Percentiles rank a stretch among this genome's conserved stretches.
Evolutionary conservation across 2,113 vertebrate genomes (phyloP).

Genomic region (Notechis scutatus): DNA sequence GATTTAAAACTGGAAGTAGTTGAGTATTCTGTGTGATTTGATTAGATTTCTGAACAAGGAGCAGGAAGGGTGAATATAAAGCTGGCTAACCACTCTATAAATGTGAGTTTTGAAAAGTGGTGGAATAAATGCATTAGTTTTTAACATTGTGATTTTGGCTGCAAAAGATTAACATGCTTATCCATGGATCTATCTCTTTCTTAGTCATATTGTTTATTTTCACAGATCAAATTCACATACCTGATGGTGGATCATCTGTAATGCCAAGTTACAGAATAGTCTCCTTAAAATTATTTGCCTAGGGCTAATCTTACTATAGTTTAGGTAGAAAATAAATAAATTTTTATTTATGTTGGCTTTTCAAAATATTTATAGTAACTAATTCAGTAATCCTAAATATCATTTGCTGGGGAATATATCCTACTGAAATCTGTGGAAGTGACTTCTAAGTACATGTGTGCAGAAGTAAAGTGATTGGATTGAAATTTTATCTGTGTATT

Average conservation of each 20-base stretch:
- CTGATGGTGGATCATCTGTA: not conserved
- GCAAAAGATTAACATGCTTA: not conserved
- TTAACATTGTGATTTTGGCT: not conserved
- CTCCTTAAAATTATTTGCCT: not conserved
- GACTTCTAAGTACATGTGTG: not conserved
- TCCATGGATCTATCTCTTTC: not conserved
- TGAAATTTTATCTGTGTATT: not conserved
- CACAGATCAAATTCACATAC: not conserved
- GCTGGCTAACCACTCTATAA: not conserved
- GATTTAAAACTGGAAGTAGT: not conserved
- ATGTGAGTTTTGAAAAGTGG: not conserved
- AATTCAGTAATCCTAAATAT: not conserved
- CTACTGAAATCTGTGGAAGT: not conserved
- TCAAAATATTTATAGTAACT: not conserved
- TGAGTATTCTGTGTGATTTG: not conserved
- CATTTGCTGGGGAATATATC: not conserved
- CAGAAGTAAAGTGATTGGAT: not conserved
- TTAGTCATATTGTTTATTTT: not conserved
- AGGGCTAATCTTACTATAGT: not conserved
- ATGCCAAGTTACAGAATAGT: not conserved
- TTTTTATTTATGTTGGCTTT: not conserved
- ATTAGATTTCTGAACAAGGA: not conserved
- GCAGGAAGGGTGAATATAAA: not conserved
- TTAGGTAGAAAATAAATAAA: not conserved
- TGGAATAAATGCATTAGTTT: not conserved